These are phyloP conservation scores for Rhinichthys klamathensis DNA, from an alignment of 2,113 vertebrate species.

Conservation along the genomic window DNA sequence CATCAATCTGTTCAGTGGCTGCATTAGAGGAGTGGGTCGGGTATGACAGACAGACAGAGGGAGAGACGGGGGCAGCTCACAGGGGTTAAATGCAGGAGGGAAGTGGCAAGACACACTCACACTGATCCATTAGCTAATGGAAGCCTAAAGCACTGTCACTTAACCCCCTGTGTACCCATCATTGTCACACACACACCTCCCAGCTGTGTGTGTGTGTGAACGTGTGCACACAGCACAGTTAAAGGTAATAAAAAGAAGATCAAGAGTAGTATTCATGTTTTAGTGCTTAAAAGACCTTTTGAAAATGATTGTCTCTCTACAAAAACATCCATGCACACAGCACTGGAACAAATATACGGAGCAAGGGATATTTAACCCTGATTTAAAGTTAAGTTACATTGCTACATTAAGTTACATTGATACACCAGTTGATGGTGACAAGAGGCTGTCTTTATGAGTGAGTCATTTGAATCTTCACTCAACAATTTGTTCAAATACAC, in stretches of 20 bases:
- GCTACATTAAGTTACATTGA: background rate
- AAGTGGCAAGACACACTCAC: slow-evolving; percentile 68
- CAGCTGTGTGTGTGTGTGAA: background rate
- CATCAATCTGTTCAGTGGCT: slow-evolving; percentile 74
- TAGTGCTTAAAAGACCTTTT: background rate
- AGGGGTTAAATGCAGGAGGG: slow-evolving; percentile 57
- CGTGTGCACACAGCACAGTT: background rate
- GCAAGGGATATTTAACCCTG: background rate
- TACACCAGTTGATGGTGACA: no score
- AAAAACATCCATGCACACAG: background rate
- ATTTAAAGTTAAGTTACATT: background rate
- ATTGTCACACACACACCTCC: slow-evolving; percentile 35
- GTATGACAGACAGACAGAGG: slow-evolving; percentile 21
- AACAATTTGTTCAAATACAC: no score
- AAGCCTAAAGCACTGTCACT: slow-evolving; percentile 79
- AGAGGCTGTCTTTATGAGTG: no score
- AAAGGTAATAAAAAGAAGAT: background rate
- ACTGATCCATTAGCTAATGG: slow-evolving; percentile 96
- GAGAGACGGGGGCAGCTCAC: background rate
- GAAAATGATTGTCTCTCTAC: background rate
- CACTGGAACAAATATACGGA: background rate
- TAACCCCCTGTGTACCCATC: slow-evolving; percentile 70
- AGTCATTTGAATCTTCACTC: no score
- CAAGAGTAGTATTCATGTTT: slow-evolving; percentile 4
- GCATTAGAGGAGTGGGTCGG: slow-evolving; percentile 62